These are phyloP conservation scores for Callosobruchus maculatus DNA, from an alignment of 2,888 invertebrate genomes.

Conservation along the genomic window DNA sequence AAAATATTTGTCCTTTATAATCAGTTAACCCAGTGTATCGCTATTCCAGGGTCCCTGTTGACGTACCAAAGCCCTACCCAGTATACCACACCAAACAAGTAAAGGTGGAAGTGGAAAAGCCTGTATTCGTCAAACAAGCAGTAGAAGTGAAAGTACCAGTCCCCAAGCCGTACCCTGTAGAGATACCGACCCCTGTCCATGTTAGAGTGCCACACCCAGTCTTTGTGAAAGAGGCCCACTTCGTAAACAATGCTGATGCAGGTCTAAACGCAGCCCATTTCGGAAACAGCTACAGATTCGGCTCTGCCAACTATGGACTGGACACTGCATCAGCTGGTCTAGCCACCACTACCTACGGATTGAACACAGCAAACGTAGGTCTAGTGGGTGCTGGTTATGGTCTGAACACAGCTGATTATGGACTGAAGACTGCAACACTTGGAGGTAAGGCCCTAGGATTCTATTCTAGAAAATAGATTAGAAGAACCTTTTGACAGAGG, in stretches of 20 bases:
- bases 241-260: conserved; percentile 5
- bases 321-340: background rate
- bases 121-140: conserved; percentile 32
- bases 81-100: conserved; percentile 30
- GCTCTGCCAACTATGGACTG: background rate
- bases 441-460: too few relatives aligned
- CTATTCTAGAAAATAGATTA: too few relatives aligned
- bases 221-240: conserved; percentile 14
- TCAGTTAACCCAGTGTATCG: background rate
- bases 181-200: conserved; percentile 29
- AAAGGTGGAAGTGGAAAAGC: conserved; percentile 31
- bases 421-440: too few relatives aligned
- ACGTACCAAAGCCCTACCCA: conserved; percentile 39
- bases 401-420: too few relatives aligned
- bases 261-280: background rate
- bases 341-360: background rate
- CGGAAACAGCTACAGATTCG: background rate
- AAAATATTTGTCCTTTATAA: too few relatives aligned
- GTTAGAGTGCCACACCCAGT: conserved; percentile 31
- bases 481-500: too few relatives aligned
- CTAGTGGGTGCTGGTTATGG: too few relatives aligned
- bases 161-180: conserved; percentile 28
- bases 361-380: background rate
- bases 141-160: conserved; percentile 31
- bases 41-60: conserved; percentile 21